Evolutionary conservation across 1,140 invertebrate species (phyloP).

Genomic region (Papilio aristodemus): DNA sequence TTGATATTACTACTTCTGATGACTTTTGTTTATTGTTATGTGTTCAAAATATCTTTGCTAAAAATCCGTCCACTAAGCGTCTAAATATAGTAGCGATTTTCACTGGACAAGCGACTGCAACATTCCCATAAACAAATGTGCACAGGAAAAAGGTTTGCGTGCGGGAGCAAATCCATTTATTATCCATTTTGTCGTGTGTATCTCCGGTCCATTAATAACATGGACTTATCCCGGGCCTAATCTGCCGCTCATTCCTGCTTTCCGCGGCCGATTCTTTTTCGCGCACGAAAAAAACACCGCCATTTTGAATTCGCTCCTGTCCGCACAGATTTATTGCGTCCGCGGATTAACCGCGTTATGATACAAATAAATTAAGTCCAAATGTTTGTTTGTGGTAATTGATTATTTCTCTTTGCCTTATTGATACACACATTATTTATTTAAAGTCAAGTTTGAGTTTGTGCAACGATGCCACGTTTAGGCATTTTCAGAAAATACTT

Average conservation of each 20-base stretch:
- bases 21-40: conserved; percentile 7
- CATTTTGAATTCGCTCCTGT: conserved; percentile 54
- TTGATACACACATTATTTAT: not conserved
- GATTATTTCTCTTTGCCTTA: not conserved
- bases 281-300: conserved; percentile 65
- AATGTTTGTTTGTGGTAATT: conserved; percentile 38
- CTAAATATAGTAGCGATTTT: too few relatives aligned
- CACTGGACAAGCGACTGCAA: not conserved
- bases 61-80: too few relatives aligned
- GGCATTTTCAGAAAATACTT: not conserved
- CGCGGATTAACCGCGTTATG: conserved; percentile 70
- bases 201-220: conserved; percentile 76
- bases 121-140: conserved; percentile 59
- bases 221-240: conserved; percentile 70
- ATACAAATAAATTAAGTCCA: conserved; percentile 68
- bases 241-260: conserved; percentile 77
- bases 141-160: conserved; percentile 45
- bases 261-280: conserved; percentile 76
- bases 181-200: conserved; percentile 69
- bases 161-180: conserved; percentile 57
- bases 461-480: too few relatives aligned
- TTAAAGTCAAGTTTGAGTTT: not conserved
- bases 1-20: too few relatives aligned
- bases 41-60: too few relatives aligned
- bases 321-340: conserved; percentile 70